A percentile compares a stretch with the other conserved stretches of the same genome.
phyloP scores from a whole-genome alignment of 2,888 invertebrate species.

The Sarcophaga subvicina region DNA sequence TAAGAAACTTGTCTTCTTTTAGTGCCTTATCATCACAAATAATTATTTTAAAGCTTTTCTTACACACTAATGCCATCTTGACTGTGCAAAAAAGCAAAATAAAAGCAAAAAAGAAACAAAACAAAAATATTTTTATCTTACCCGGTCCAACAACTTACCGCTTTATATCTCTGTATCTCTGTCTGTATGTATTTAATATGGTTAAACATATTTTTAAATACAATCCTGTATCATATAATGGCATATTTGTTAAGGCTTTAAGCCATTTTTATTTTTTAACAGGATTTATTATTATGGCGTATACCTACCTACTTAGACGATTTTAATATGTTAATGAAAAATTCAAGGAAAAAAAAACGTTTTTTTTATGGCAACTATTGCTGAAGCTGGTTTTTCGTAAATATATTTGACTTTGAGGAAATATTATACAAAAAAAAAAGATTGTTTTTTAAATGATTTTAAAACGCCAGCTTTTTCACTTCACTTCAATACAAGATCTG shows the following conservation, averaged over 20 bases:
- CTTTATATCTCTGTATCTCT: background rate
- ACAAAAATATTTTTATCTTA: conserved; percentile 6
- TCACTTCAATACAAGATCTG: conserved; percentile 43
- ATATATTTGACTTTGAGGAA: conserved; percentile 46
- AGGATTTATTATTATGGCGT: conserved; percentile 32
- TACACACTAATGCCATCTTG: conserved; percentile 24
- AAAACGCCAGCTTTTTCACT: background rate
- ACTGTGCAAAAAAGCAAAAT: background rate
- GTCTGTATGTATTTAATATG: background rate
- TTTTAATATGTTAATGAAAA: conserved; percentile 49
- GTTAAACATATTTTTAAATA: conserved; percentile 1
- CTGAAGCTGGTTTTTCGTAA: conserved; percentile 22
- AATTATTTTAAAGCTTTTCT: conserved; percentile 57
- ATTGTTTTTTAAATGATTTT: conserved; percentile 20
- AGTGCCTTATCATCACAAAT: conserved; percentile 46
- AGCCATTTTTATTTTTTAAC: conserved; percentile 55
- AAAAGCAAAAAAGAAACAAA: conserved; percentile 5
- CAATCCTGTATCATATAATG: conserved; percentile 50
- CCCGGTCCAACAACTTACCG: conserved; percentile 45
- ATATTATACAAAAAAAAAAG: conserved; percentile 12
- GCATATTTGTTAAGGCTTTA: conserved; percentile 59
- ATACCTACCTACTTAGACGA: background rate
- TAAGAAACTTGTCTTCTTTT: conserved; percentile 49
- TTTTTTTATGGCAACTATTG: background rate
- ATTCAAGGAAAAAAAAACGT: background rate